Base-by-base conservation (phyloP, 2,797 vertebrate genomes). In the Notolepis coatsorum region DNA sequence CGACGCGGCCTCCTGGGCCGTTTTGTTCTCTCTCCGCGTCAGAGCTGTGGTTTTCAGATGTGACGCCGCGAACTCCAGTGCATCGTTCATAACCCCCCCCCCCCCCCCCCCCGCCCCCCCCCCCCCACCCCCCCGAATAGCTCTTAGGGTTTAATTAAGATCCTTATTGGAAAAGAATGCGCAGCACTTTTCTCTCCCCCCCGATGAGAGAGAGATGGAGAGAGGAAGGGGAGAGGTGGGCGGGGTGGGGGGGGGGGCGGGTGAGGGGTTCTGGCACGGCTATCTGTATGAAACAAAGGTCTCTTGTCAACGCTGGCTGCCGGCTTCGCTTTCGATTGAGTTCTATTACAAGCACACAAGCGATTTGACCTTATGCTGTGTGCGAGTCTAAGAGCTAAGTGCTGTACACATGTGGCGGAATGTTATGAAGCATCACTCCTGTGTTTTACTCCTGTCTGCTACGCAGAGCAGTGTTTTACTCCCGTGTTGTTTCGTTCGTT, bases 291-390 rank as follows among this genome's bases (percentile, higher is more conserved):
- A 84, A 20, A 84, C 76, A 61, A 62, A 61, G 63, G 69, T 51
- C 69, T 75, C 71, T 61, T 53, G 70, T 73, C 68, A 59, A 64
- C 52, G 4, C 59, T 71, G 65, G 67, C 72, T 71, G 69, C 74
- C 75, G 74, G 64, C 62, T 63, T 68, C 60, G 4, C 21, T n/a
- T 47, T 13, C 31, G 23, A 27, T 85, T 73, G 65, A 63, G 13
- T 82, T 84, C 72, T 64, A 63, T 84, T 80, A 86, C 70, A 59
- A 80, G 73, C 77, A 81, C 77, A 81, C 69, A 72, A 84, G 79
- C 74, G 75, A 65, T 86, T 76, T 35, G 51, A 86, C 80, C 82
- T 82, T 68, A 59, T 74, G 69, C 18, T 64, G 70, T 68, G 57
- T 74, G 69, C 18, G 61, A 68, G 78, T 82, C 74, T 75, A 68